These are phyloP conservation scores for Mythimna loreyi DNA, from an alignment of 2,888 invertebrate genomes.

Conservation along the genomic window DNA sequence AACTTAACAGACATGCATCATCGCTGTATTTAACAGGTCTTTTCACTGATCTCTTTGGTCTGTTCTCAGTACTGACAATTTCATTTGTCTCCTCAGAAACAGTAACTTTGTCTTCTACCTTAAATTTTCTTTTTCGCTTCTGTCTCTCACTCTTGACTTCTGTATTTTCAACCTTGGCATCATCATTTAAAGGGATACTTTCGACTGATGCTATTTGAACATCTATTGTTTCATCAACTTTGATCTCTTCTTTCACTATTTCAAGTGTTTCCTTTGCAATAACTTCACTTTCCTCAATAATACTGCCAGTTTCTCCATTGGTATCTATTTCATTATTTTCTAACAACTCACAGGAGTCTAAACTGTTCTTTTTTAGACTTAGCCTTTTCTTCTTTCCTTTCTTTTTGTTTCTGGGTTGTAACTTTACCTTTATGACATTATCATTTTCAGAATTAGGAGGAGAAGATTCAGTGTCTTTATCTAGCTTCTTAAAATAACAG, in stretches of 20 bases:
- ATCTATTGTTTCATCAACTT: background rate
- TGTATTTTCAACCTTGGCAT: background rate
- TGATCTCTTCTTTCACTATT: slow-evolving; percentile 1
- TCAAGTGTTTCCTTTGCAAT: slow-evolving; percentile 3
- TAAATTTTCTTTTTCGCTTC: slow-evolving; percentile 52
- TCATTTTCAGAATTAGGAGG: slow-evolving; percentile 68
- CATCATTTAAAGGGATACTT: background rate
- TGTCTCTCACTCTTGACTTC: slow-evolving; percentile 48
- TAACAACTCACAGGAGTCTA: slow-evolving; percentile 41
- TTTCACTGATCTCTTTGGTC: slow-evolving; percentile 82
- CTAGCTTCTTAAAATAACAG: slow-evolving; percentile 90
- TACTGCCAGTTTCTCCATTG: slow-evolving; percentile 34
- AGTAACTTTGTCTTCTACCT: slow-evolving; percentile 27
- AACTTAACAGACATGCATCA: slow-evolving; percentile 75
- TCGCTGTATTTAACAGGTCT: slow-evolving; percentile 84
- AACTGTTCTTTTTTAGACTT: slow-evolving; percentile 63
- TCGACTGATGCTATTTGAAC: slow-evolving; percentile 1
- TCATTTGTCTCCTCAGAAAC: slow-evolving; percentile 19
- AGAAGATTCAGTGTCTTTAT: slow-evolving; percentile 73
- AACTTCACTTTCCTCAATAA: slow-evolving; percentile 14
- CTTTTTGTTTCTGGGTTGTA: slow-evolving; percentile 76
- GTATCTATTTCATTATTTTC: slow-evolving; percentile 30
- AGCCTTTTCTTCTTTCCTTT: slow-evolving; percentile 74
- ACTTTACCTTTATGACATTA: slow-evolving; percentile 80
- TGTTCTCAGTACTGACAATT: slow-evolving; percentile 58